Conservation (phyloP, 2,797 vertebrate genomes). For the Channallabes apus region DNA sequence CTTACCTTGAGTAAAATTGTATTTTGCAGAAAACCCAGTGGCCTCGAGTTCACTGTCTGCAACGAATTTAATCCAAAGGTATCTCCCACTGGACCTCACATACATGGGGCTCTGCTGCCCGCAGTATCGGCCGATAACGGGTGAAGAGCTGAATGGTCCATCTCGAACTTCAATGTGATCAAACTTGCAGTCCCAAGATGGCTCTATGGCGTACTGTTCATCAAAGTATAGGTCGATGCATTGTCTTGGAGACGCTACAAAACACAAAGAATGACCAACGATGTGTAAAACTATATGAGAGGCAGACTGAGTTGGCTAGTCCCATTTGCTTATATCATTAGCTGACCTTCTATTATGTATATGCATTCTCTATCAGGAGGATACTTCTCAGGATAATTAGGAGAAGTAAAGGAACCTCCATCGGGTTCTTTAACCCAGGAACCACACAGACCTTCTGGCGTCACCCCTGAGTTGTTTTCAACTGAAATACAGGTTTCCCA, state of each 20-base stretch:
- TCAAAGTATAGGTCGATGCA: conserved; percentile 96
- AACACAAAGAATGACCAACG: conserved; percentile 29
- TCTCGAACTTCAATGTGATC: conserved; percentile 98
- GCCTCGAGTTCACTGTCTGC: conserved; percentile 95
- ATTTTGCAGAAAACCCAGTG: conserved; percentile 91
- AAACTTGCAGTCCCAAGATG: conserved; percentile 98
- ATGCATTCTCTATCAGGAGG: conserved; percentile 93
- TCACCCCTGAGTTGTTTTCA: conserved; percentile 88
- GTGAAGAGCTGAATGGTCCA: conserved; percentile 95
- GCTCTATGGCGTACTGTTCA: conserved; percentile 93
- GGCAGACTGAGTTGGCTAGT: neutral
- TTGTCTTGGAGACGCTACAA: conserved; percentile 89
- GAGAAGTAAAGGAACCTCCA: conserved; percentile 93
- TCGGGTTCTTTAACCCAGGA: conserved; percentile 90
- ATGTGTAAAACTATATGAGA: neutral
- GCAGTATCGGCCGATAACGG: conserved; percentile 96
- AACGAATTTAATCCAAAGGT: conserved; percentile 98
- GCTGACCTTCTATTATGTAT: conserved; percentile 96
- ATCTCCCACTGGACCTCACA: conserved; percentile 93
- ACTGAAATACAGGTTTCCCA: conserved; percentile 69
- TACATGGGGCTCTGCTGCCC: conserved; percentile 90
- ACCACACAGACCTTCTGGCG: conserved; percentile 89
- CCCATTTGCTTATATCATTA: neutral
- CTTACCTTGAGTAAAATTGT: conserved; percentile 97
- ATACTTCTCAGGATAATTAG: conserved; percentile 96